A percentile compares a stretch with the other conserved stretches of the same genome.
Evolutionary conservation across 2,888 invertebrate species (phyloP).

Genomic region (Barypeithes pellucidus): DNA sequence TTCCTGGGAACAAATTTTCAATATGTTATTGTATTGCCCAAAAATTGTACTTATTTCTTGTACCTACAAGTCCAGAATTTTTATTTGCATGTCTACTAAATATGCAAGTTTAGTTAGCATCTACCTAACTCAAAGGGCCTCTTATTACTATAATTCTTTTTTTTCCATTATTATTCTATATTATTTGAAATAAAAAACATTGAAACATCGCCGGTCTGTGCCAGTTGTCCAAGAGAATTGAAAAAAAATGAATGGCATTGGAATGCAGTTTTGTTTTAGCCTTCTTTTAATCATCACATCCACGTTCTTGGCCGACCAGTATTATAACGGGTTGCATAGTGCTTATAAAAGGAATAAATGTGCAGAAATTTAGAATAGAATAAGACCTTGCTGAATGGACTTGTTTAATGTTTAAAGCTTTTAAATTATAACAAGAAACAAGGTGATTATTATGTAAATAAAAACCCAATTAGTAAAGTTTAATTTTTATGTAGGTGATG

Average conservation of each 20-base stretch:
- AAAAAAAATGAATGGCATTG: conserved; percentile 50
- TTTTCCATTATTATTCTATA: not conserved
- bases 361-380: conserved; percentile 15
- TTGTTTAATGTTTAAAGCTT: conserved; percentile 25
- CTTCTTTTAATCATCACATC: conserved; percentile 48
- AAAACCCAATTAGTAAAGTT: not conserved
- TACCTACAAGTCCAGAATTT: not conserved
- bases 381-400: conserved; percentile 30
- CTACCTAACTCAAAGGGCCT: not conserved
- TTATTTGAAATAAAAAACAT: not conserved
- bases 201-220: conserved; percentile 19
- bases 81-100: not conserved
- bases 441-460: conserved; percentile 10
- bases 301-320: conserved; percentile 50
- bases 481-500: not conserved
- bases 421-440: conserved; percentile 16
- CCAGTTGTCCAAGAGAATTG: conserved; percentile 54
- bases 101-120: not conserved
- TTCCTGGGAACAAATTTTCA: not conserved
- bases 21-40: not conserved
- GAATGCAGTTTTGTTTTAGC: conserved; percentile 61
- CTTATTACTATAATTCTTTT: not conserved
- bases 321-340: conserved; percentile 43
- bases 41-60: not conserved
- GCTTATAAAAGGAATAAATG: conserved; percentile 30